Conservation (phyloP, 2,797 vertebrate genomes). For the Pangasius sanitwongsei region DNA sequence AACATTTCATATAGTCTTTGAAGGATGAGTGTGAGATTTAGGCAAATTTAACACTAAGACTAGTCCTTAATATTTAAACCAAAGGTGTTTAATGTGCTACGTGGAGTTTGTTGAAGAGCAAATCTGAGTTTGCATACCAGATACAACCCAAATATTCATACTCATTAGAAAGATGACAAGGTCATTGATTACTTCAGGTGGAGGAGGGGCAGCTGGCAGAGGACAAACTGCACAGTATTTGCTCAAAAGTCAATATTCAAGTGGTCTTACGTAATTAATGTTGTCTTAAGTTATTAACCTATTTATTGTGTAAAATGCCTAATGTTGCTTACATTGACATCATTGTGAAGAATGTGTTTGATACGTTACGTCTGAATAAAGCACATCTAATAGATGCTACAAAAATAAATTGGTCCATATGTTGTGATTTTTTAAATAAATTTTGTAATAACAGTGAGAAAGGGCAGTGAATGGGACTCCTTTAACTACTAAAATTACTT, state of each 20-base stretch:
- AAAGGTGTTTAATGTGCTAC: conserved; percentile 27
- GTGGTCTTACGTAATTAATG: conserved; percentile 39
- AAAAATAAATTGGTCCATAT: conserved; percentile 9
- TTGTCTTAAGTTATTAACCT: conserved; percentile 51
- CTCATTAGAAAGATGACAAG: background rate
- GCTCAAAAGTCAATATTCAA: conserved; percentile 46
- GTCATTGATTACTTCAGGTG: background rate
- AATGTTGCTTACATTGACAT: conserved; percentile 41
- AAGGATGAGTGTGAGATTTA: background rate
- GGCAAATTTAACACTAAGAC: background rate
- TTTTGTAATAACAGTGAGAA: conserved; percentile 16
- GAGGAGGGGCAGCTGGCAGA: background rate
- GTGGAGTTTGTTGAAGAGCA: background rate
- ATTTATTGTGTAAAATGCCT: conserved; percentile 48
- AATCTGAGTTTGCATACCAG: background rate
- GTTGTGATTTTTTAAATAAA: background rate
- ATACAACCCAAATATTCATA: background rate
- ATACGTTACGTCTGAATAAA: conserved; percentile 35
- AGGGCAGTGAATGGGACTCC: background rate
- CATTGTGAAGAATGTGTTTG: conserved; percentile 44
- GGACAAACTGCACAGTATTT: conserved; percentile 39
- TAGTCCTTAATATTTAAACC: background rate
- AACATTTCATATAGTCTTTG: background rate
- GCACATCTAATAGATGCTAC: conserved; percentile 33
- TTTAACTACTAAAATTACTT: background rate